Evolutionary conservation across 2,888 invertebrate genomes (phyloP), one percentile per base, ranked within the genome.

Genomic region (Falcaria lacertinaria): DNA sequence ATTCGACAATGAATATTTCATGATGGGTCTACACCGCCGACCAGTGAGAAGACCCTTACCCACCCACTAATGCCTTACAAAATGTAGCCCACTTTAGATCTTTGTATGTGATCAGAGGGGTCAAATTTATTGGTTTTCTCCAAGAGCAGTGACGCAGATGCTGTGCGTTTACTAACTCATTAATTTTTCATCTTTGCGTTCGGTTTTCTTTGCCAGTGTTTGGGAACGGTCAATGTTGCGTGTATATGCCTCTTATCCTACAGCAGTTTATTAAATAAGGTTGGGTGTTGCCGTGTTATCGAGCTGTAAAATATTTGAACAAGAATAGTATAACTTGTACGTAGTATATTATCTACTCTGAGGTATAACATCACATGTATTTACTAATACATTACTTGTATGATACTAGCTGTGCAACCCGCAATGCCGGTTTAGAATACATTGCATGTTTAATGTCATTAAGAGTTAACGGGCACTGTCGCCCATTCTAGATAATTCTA

Each of bases 1-100:
- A 69, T 68, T 64, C 67, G 54, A 50, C 71, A 64, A 80, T 80
- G 80, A 80, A 80, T 80, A 80, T 80, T 80, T 80, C 80, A 80
- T 80, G 76, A 74, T 64, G 64, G 70, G 61, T 64, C 69, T 66
- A 66, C 69, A 63, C 63, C 19, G 6, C 51, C 39, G 53, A 44
- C 79, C 76, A 77, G 58, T 42, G 34, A 42, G 16, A 33, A 62
- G 74, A 72, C 42, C 74, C 52, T 53, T 17, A 54, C 43, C 38
- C 45, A 39, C 56, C 42, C 45, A 34, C 44, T 7, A 37, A 28
- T 28, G 43, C 48, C 47, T 56, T 50, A 44, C 45, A 50, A 47
- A 47, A 44, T 44, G 15, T 33, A 44, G 33, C 36, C 41, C 40
- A 22, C 28, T 33, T 39, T 45, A 48, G 11, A 44, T 38, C 22